Evolutionary conservation across 35 echinoderm and acorn worm species (phyloP).

Genomic region (Nesometra sesokonis): DNA sequence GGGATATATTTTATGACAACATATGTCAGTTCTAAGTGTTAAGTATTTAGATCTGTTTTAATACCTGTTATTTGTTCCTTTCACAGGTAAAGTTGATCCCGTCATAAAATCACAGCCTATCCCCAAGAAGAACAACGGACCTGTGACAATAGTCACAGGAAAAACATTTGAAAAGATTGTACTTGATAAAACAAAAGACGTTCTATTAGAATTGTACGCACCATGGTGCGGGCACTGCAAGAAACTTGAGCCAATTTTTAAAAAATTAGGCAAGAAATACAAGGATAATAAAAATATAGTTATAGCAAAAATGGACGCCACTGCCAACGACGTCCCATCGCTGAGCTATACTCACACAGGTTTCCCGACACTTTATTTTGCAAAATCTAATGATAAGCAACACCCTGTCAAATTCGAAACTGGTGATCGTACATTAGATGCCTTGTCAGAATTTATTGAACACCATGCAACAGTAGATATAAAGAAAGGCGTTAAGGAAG

Average conservation of each 20-base stretch:
- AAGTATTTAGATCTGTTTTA: too few species aligned
- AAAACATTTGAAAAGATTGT: constrained; percentile 89
- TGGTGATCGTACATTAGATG: constrained; percentile 53
- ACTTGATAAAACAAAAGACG: constrained; percentile 58
- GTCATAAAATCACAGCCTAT: constrained; percentile 90
- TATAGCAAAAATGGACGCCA: constrained; percentile 98
- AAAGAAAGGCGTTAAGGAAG: constrained; percentile 30
- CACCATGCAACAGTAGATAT: constrained; percentile 38
- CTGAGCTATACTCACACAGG: constrained; percentile 8
- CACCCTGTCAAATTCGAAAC: constrained; percentile 67
- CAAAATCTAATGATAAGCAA: constrained; percentile 63
- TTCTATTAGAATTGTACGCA: constrained; percentile 85
- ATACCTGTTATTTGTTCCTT: neutral
- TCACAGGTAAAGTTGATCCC: constrained; percentile 56
- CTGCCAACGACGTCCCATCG: constrained; percentile 63
- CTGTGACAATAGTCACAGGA: constrained; percentile 72
- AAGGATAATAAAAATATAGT: constrained; percentile 54
- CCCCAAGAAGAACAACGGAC: constrained; percentile 71
- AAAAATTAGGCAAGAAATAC: constrained; percentile 98
- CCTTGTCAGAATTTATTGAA: constrained; percentile 81
- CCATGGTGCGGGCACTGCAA: constrained; percentile 99
- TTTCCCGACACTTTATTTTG: constrained; percentile 88
- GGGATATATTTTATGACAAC: too few species aligned
- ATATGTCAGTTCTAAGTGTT: too few species aligned
- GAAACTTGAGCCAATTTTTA: constrained; percentile 81